A percentile compares a stretch with the other conserved stretches of the same genome.
Evolutionary conservation across 2,113 vertebrate species (phyloP).

Genomic region (Lophura nycthemera): DNA sequence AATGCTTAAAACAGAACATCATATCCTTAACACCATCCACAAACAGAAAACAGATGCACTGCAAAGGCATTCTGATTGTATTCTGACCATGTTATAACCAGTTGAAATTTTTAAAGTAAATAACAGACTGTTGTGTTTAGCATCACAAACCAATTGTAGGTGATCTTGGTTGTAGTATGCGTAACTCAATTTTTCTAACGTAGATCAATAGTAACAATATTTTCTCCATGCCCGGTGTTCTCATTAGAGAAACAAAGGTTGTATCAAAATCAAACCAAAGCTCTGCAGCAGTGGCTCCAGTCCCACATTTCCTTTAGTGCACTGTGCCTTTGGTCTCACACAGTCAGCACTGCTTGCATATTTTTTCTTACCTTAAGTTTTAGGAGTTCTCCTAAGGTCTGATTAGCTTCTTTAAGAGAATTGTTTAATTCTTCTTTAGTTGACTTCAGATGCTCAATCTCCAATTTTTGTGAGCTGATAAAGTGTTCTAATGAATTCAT

Average conservation of each 20-base stretch:
- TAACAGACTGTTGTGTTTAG: neutral
- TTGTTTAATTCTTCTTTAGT: conserved; percentile 67
- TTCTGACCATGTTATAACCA: neutral
- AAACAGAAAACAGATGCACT: neutral
- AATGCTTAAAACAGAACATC: neutral
- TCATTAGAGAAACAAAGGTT: neutral
- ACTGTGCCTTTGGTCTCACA: neutral
- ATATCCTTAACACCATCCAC: neutral
- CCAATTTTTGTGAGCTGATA: conserved; percentile 61
- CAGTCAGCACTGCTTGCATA: neutral
- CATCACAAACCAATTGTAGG: neutral
- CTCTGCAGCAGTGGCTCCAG: neutral
- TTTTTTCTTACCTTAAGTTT: conserved; percentile 64
- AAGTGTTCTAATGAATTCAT: conserved; percentile 54
- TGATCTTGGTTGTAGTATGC: neutral
- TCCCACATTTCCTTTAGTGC: neutral
- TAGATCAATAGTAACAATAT: neutral
- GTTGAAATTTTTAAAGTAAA: neutral
- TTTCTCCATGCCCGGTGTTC: neutral
- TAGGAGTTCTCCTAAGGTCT: conserved; percentile 53
- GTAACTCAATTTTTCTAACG: neutral
- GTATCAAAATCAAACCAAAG: neutral
- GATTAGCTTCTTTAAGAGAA: conserved; percentile 58
- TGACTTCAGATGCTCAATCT: conserved; percentile 72
- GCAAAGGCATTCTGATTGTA: neutral